Evolutionary conservation across 2,113 vertebrate species (phyloP).

Genomic region (Trinectes maculatus): DNA sequence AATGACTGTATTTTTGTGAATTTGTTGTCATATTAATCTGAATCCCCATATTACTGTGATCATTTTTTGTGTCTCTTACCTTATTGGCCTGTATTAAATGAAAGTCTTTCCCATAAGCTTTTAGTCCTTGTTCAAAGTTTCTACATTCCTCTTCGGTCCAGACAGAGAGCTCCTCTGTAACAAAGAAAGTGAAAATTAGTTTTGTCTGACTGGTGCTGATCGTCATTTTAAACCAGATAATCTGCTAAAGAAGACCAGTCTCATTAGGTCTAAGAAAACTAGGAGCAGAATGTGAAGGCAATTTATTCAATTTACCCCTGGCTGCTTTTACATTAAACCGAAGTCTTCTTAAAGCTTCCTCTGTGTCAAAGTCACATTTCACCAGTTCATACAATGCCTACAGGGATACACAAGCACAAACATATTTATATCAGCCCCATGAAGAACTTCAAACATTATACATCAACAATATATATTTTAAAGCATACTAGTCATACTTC

Average conservation of each 20-base stretch:
- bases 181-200: constrained; percentile 28
- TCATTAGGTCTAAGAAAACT: not conserved
- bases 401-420: constrained; percentile 17
- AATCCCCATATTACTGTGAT: not conserved
- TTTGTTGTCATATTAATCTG: not conserved
- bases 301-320: constrained; percentile 84
- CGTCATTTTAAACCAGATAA: not conserved
- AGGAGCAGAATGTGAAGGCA: not conserved
- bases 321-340: constrained; percentile 94
- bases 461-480: not conserved
- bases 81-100: constrained; percentile 96
- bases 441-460: not conserved
- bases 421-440: not conserved
- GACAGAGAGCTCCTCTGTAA: constrained; percentile 91
- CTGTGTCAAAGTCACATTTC: constrained; percentile 95
- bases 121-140: constrained; percentile 95
- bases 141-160: constrained; percentile 98
- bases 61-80: too few species aligned
- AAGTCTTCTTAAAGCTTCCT: constrained; percentile 93
- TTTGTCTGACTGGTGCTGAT: not conserved
- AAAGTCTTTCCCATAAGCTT: constrained; percentile 96
- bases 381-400: constrained; percentile 97
- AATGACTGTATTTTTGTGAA: not conserved
- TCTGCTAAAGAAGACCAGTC: not conserved
- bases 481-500: not conserved